Evolutionary conservation across 2,888 invertebrate genomes (phyloP), one percentile per base, ranked within the genome.

Genomic region (Tetramorium bicarinatum): DNA sequence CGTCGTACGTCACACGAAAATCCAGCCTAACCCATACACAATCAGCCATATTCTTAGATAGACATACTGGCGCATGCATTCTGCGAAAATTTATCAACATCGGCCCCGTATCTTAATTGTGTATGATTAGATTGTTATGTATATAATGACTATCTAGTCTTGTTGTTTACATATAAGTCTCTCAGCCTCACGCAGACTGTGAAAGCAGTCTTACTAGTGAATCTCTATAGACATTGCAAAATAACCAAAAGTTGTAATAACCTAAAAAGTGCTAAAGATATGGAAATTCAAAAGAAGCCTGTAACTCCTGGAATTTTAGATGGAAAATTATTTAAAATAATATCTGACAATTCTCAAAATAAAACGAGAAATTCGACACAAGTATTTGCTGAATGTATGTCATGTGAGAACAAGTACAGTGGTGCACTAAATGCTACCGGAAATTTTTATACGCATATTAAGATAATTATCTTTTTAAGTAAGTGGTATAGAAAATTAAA

Each of bases 381-480:
- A 44, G 18, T 66, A 66, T 38, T 47, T 25, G 66, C 25, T 15
- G 66, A 66, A 66, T 66, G 44, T 66, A 9, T 25, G 8, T 25
- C 47, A 47, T 66, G 66, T 66, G 69, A 49, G 3, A 29, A 69
- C 1, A 69, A 49, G 1, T 69, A 69, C 11, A 69, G 52, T 52
- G 49, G 69, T 69, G 34, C 69, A 52, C 34, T 69, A 52, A 69
- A 69, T 52, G 69, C 49, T 34, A 69, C 52, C 13, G 52, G 34
- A 69, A 69, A 69, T 69, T 34, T 69, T 69, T 69, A 69, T 69
- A 52, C 34, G 34, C 69, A 69, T 69, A 69, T 69, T 69, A 69
- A 69, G 52, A 52, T 52, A 69, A 69, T 49, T 34, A 67, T 67
- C 18, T 67, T 67, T 67, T 67, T 67, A 52, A 66, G 25, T 44